phyloP scores from a whole-genome alignment of 2,888 invertebrate species.

The Tanytarsus gracilentus region DNA sequence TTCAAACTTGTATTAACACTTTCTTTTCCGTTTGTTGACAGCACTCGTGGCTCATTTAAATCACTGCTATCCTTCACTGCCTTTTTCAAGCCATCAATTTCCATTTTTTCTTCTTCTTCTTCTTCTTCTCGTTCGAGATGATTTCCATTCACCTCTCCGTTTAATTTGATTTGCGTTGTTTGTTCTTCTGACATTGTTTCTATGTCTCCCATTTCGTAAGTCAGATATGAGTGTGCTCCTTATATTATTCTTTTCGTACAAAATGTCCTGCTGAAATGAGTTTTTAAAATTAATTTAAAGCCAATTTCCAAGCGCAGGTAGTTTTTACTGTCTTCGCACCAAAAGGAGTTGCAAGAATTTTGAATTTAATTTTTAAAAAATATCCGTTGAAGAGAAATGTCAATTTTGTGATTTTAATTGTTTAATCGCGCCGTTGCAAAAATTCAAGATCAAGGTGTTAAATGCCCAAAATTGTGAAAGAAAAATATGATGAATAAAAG shows the following conservation, averaged over 20 bases:
- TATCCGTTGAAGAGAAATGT: not conserved
- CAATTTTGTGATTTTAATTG: not conserved
- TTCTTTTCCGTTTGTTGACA: conserved; percentile 29
- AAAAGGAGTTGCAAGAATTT: too few relatives aligned
- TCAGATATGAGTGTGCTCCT: not conserved
- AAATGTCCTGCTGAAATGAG: too few relatives aligned
- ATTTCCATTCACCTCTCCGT: conserved; percentile 36
- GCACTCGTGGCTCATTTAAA: conserved; percentile 29
- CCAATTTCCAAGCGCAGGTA: too few relatives aligned
- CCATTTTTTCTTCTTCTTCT: conserved; percentile 31
- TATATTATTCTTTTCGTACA: too few relatives aligned
- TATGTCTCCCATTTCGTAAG: conserved; percentile 33
- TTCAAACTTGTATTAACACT: conserved; percentile 30
- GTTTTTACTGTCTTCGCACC: too few relatives aligned
- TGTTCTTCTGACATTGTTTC: conserved; percentile 34
- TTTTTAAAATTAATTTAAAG: too few relatives aligned
- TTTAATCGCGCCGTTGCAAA: not conserved
- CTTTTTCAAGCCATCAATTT: conserved; percentile 31
- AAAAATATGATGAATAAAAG: too few relatives aligned
- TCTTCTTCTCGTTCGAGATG: conserved; percentile 32
- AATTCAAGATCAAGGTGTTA: not conserved
- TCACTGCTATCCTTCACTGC: conserved; percentile 30
- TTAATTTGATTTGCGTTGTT: conserved; percentile 34
- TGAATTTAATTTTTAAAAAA: too few relatives aligned
- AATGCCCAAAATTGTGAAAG: too few relatives aligned